A percentile compares a stretch with the other conserved stretches of the same genome.
phyloP scores from a whole-genome alignment of 2,888 invertebrate genomes.

The Lasioglossum morio region DNA sequence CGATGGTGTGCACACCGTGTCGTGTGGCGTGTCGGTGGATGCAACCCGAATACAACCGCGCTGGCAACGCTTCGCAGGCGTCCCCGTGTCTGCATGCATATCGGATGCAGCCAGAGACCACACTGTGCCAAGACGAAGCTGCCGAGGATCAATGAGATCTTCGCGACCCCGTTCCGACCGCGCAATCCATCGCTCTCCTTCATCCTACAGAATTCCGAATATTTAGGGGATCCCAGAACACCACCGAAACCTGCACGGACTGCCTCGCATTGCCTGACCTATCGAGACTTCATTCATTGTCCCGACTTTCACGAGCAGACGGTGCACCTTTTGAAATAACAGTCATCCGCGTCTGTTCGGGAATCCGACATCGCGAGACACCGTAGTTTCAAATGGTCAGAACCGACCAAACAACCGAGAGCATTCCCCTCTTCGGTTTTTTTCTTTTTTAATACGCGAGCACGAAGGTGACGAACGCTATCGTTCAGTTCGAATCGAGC shows the following conservation, averaged over 20 bases:
- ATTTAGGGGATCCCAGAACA: not conserved
- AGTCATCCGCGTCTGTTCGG: not conserved
- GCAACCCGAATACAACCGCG: constrained; percentile 41
- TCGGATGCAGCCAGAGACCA: constrained; percentile 50
- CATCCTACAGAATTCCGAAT: not conserved
- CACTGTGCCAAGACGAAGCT: constrained; percentile 25
- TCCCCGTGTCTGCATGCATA: constrained; percentile 59
- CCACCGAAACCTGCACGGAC: not conserved
- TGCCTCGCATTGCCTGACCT: too few species aligned
- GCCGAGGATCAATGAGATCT: constrained; percentile 28
- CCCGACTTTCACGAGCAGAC: not conserved
- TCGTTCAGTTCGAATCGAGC: too few species aligned
- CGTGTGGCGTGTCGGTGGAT: constrained; percentile 18
- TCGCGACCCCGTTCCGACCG: not conserved
- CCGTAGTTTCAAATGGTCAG: too few species aligned
- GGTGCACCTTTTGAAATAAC: not conserved
- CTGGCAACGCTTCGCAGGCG: constrained; percentile 42
- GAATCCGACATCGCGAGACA: too few species aligned
- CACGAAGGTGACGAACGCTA: too few species aligned
- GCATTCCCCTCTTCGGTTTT: too few species aligned
- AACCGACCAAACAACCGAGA: too few species aligned
- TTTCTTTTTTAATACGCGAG: too few species aligned
- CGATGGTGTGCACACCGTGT: not conserved
- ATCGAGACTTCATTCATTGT: not conserved
- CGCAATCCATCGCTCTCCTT: not conserved